Conservation (phyloP, 2,113 vertebrate genomes). For the Pardalotus punctatus region DNA sequence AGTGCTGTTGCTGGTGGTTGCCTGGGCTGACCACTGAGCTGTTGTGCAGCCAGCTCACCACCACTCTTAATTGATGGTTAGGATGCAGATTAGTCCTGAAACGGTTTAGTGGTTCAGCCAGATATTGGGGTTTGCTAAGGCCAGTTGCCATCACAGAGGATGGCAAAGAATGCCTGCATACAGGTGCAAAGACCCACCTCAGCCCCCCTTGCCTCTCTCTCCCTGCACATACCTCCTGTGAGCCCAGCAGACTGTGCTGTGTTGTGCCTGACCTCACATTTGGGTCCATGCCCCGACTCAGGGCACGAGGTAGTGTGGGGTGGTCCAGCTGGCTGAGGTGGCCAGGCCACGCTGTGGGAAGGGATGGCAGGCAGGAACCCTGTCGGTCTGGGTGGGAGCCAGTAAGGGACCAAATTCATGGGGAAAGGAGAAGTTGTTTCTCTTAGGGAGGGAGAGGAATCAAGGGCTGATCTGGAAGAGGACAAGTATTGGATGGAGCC, state of each 20-base stretch:
- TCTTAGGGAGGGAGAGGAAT: not conserved
- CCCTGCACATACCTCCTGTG: not conserved
- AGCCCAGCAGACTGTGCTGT: not conserved
- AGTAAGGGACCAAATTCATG: not conserved
- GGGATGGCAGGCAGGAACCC: not conserved
- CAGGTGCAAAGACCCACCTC: not conserved
- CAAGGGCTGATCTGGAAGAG: not conserved
- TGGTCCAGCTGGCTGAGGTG: not conserved
- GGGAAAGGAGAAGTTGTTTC: not conserved
- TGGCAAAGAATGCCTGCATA: not conserved
- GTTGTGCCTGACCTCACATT: not conserved
- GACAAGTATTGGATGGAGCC: not conserved
- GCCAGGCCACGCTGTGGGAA: not conserved
- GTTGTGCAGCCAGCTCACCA: not conserved
- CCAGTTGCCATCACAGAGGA: not conserved
- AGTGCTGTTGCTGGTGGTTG: not conserved
- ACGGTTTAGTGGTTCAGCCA: not conserved
- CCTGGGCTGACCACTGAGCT: not conserved
- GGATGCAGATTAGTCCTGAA: not conserved
- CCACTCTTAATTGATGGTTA: not conserved
- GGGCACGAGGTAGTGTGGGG: rapidly evolving
- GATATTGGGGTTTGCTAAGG: not conserved
- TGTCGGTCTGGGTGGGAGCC: not conserved
- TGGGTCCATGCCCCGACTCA: rapidly evolving
- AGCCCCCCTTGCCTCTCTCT: not conserved